Evolutionary conservation across 1,140 invertebrate genomes (phyloP), one percentile per base, ranked within the genome.

Genomic region (Drosophila tsacasi): DNA sequence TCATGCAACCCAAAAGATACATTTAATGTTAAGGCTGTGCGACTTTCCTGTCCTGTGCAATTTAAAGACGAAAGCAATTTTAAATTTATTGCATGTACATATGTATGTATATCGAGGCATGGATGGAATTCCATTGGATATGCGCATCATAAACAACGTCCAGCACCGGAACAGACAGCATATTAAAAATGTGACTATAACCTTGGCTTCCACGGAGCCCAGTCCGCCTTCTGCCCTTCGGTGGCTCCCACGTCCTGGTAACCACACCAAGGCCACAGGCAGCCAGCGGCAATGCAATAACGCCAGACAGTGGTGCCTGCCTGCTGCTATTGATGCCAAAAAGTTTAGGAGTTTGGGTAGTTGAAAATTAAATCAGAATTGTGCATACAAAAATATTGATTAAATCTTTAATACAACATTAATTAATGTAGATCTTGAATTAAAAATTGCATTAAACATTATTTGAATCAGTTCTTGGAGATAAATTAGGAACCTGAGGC

Each of bases 141-240:
- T 79, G 75, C 66, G 75, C 75, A 78, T 78, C 73, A 87, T 81
- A 89, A 81, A 81, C 85, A 81, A 79, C 85, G 74, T 50, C 58
- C 63, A 67, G 61, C 40, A 63, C 62, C 63, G 63, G 76, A 73
- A 80, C 60, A 79, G 59, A 75, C 73, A 79, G 61, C 79, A 90
- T 85, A 89, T 89, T 90, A 85, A 90, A 90, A 89, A 73, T 81
- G 79, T 76, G 83, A 72, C 85, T 89, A 90, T 91, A 90, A 89
- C 86, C 83, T 86, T 86, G 83, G 83, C 71, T 74, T 58, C 54
- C 27, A 35, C 25, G 61, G 39, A 27, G 27, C 39, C 47, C 37
- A 54, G 17, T 50, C 32, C 35, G 32, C 46, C 65, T 17, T 13
- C 23, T n/a, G 30, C 5, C 42, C 64, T 37, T 30, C 58, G 40